A percentile compares a stretch with the other conserved stretches of the same genome.
Evolutionary conservation across 2,113 vertebrate genomes (phyloP).

Genomic region (Ramphastos sulfuratus): DNA sequence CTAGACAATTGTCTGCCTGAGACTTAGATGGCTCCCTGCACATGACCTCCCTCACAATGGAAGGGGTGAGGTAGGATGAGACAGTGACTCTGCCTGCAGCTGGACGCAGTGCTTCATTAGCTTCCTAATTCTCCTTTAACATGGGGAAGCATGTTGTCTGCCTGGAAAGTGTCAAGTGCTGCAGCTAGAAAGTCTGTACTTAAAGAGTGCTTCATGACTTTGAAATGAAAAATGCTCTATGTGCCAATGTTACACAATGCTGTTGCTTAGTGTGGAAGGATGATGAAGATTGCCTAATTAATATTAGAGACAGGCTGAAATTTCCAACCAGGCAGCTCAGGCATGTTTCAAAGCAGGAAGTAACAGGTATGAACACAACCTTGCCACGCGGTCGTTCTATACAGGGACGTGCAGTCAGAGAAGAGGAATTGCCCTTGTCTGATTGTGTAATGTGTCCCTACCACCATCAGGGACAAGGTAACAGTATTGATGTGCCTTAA

Average conservation of each 20-base stretch:
- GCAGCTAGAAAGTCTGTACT: not conserved
- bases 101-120: not conserved
- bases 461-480: not conserved
- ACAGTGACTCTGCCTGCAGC: not conserved
- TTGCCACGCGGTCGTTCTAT: not conserved
- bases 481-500: not conserved
- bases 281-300: not conserved
- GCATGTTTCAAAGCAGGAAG: not conserved
- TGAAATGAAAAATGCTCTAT: not conserved
- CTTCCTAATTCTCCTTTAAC: not conserved
- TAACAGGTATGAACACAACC: not conserved
- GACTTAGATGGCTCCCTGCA: not conserved
- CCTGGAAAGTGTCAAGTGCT: not conserved
- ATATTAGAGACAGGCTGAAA: not conserved
- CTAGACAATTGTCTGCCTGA: not conserved
- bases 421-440: not conserved
- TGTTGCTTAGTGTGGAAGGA: not conserved
- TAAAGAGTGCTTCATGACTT: not conserved
- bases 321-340: not conserved
- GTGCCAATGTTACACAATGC: not conserved
- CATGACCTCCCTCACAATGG: fast-evolving
- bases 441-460: not conserved
- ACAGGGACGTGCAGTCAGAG: not conserved
- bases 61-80: not conserved
- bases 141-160: not conserved